Conservation (phyloP, 2,888 invertebrate species). For the Adelognathus sp. region DNA sequence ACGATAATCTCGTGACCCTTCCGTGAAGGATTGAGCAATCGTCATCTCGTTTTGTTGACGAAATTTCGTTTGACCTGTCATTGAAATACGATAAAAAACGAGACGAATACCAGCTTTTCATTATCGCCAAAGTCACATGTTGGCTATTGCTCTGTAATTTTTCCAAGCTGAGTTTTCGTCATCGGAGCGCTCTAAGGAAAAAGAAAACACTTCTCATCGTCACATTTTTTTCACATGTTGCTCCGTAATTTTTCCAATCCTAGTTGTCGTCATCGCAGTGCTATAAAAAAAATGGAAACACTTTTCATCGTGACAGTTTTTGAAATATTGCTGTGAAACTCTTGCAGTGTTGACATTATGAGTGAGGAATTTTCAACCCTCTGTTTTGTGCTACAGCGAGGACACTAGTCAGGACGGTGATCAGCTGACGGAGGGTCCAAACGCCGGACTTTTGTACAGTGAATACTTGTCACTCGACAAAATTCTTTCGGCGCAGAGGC, state of each 20-base stretch:
- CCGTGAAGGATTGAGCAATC: constrained; percentile 25
- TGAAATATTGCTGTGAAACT: not conserved
- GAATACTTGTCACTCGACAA: constrained; percentile 96
- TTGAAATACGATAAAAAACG: not conserved
- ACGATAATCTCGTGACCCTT: constrained; percentile 57
- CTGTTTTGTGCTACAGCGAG: constrained; percentile 62
- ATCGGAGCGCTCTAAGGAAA: no score
- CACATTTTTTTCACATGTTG: no score
- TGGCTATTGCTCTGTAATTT: no score
- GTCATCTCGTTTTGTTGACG: not conserved
- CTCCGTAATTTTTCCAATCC: no score
- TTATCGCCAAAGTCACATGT: no score
- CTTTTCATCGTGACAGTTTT: not conserved
- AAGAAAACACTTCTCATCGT: no score
- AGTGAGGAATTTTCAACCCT: not conserved
- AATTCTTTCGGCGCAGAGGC: constrained; percentile 90
- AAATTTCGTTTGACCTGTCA: constrained; percentile 9
- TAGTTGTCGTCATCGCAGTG: no score
- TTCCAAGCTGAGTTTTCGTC: no score
- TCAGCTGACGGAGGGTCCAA: constrained; percentile 86
- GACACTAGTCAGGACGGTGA: constrained; percentile 81
- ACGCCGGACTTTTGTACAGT: constrained; percentile 92
- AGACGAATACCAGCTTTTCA: no score
- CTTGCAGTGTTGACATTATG: not conserved
- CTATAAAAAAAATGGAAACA: not conserved